phyloP scores from a whole-genome alignment of 2,113 vertebrate genomes.

The Sylvietta virens region DNA sequence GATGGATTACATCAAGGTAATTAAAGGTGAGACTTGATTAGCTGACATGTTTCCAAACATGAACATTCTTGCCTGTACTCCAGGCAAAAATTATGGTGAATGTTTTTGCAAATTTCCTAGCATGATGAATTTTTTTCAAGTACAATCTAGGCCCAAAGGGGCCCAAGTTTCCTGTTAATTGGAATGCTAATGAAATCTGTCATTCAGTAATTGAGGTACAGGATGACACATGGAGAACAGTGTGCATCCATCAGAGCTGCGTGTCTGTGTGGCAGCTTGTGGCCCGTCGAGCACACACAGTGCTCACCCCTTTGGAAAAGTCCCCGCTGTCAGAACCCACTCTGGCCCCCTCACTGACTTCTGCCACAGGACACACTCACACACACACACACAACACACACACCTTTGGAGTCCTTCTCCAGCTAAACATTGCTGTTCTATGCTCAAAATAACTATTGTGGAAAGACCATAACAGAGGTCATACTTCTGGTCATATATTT shows the following conservation, averaged over 20 bases:
- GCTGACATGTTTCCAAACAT: conserved; percentile 43
- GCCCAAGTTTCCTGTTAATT: conserved; percentile 20
- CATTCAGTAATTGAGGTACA: conserved; percentile 23
- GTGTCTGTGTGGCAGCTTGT: neutral
- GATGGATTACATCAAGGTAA: conserved; percentile 43
- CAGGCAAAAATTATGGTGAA: conserved; percentile 25
- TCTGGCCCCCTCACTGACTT: neutral
- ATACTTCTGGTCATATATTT: neutral
- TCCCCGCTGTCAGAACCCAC: neutral
- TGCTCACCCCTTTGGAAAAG: neutral
- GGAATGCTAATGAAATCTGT: conserved; percentile 44
- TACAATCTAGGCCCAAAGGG: neutral
- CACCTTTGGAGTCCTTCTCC: neutral
- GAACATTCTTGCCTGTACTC: conserved; percentile 46
- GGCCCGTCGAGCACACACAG: neutral
- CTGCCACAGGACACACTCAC: neutral
- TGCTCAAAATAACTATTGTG: neutral
- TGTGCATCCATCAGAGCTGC: neutral
- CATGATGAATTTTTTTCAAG: conserved; percentile 34
- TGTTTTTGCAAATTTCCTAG: conserved; percentile 21
- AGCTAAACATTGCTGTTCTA: neutral
- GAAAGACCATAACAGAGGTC: neutral
- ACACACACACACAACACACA: accelerated
- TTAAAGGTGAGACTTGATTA: conserved; percentile 52
- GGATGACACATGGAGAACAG: neutral